A percentile compares a stretch with the other conserved stretches of the same genome.
Evolutionary conservation across 2,888 invertebrate species (phyloP).

Genomic region (Dryocosmus kuriphilus): DNA sequence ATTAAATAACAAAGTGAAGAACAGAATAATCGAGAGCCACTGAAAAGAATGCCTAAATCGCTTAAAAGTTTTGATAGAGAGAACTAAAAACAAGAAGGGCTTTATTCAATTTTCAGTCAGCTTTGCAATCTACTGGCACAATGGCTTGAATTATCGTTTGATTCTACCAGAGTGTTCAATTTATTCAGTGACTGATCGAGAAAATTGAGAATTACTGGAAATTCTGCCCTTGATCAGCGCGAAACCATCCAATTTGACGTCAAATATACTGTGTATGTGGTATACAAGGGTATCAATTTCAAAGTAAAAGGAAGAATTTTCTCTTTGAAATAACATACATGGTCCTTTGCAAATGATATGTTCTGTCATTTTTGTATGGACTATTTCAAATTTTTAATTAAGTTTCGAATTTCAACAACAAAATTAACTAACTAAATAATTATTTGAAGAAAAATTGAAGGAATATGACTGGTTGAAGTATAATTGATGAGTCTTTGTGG

Average conservation of each 20-base stretch:
- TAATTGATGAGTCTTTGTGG: background rate
- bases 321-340: background rate
- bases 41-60: background rate
- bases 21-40: background rate
- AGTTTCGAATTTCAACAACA: background rate
- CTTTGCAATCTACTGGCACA: conserved; percentile 35
- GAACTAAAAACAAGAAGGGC: conserved; percentile 42
- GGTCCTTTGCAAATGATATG: too few relatives aligned
- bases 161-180: conserved; percentile 47
- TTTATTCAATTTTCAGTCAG: conserved; percentile 49
- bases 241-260: conserved; percentile 18
- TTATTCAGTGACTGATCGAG: conserved; percentile 19
- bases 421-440: background rate
- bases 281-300: background rate
- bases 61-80: conserved; percentile 14
- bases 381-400: too few relatives aligned
- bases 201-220: conserved; percentile 37
- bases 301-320: conserved; percentile 28
- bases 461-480: background rate
- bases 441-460: background rate
- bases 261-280: background rate
- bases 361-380: too few relatives aligned
- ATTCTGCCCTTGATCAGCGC: background rate
- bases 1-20: background rate
- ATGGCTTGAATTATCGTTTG: conserved; percentile 50